phyloP scores from a whole-genome alignment of 2,113 vertebrate genomes.

The Sinosuthora webbiana region DNA sequence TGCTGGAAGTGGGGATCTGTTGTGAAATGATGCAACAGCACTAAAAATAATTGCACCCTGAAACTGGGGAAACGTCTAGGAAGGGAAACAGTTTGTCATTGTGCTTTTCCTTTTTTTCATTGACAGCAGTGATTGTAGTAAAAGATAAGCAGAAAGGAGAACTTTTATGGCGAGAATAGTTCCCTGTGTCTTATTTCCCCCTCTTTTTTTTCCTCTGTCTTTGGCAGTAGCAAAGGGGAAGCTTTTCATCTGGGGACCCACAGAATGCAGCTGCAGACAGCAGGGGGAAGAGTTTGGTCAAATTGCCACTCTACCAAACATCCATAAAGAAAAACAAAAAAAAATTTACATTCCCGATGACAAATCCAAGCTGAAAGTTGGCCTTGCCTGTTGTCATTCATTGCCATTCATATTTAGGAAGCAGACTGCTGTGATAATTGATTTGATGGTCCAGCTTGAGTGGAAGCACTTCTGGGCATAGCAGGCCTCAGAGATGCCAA shows the following conservation, averaged over 20 bases:
- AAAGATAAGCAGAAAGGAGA: background rate
- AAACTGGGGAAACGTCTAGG: background rate
- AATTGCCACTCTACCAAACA: constrained; percentile 53
- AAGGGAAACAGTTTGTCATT: background rate
- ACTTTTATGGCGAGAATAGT: background rate
- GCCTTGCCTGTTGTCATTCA: constrained; percentile 90
- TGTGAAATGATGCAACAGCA: constrained; percentile 21
- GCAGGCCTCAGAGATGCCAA: constrained; percentile 93
- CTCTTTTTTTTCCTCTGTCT: background rate
- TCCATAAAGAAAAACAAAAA: constrained; percentile 35
- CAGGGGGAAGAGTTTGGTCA: constrained; percentile 64
- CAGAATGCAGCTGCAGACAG: constrained; percentile 53
- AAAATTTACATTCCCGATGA: constrained; percentile 71
- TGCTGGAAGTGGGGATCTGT: constrained; percentile 3
- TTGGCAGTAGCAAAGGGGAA: constrained; percentile 51
- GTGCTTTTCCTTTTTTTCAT: background rate
- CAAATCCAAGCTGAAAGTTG: constrained; percentile 82
- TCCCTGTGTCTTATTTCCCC: constrained; percentile 8
- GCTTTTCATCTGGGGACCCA: constrained; percentile 39
- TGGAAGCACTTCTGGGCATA: constrained; percentile 99
- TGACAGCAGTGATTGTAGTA: background rate
- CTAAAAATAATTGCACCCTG: constrained; percentile 32
- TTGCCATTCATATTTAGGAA: constrained; percentile 92
- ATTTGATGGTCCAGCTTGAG: constrained; percentile 97
- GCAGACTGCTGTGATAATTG: constrained; percentile 94